Evolutionary conservation across 2,797 vertebrate genomes (phyloP).

Genomic region (Leuciscus waleckii): DNA sequence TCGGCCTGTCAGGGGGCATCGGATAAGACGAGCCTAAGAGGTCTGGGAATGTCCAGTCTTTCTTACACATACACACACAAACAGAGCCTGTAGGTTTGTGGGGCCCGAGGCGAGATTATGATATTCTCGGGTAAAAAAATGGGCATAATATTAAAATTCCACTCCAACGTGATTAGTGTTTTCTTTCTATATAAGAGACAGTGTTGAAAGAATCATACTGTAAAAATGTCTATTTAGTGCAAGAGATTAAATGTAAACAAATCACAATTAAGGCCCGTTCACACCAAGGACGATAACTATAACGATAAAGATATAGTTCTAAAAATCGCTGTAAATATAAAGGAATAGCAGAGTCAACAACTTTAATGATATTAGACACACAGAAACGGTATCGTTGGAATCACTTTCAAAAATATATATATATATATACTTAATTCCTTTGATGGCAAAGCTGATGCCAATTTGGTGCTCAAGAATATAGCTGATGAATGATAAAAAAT

Average conservation of each 20-base stretch:
- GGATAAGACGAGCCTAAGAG: conserved; percentile 38
- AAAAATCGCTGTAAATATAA: background rate
- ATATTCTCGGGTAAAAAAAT: background rate
- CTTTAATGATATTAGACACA: background rate
- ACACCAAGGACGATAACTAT: background rate
- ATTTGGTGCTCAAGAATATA: too few relatives aligned
- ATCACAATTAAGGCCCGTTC: background rate
- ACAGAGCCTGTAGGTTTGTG: background rate
- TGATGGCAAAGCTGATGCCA: too few relatives aligned
- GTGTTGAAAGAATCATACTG: background rate
- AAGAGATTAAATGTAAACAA: background rate
- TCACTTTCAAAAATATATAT: background rate
- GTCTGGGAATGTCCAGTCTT: conserved; percentile 25
- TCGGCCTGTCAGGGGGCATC: conserved; percentile 51
- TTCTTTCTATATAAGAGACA: background rate
- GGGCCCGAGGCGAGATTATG: background rate
- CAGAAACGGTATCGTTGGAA: background rate
- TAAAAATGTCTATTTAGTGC: background rate
- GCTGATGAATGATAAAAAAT: background rate
- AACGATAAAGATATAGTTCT: background rate
- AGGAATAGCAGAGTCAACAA: background rate
- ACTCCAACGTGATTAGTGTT: background rate
- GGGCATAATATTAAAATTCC: background rate
- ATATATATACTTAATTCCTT: too few relatives aligned
- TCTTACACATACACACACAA: conserved; percentile 19